A percentile compares a stretch with the other conserved stretches of the same genome.
phyloP scores from a whole-genome alignment of 1,140 invertebrate genomes.

The Mercenaria mercenaria region DNA sequence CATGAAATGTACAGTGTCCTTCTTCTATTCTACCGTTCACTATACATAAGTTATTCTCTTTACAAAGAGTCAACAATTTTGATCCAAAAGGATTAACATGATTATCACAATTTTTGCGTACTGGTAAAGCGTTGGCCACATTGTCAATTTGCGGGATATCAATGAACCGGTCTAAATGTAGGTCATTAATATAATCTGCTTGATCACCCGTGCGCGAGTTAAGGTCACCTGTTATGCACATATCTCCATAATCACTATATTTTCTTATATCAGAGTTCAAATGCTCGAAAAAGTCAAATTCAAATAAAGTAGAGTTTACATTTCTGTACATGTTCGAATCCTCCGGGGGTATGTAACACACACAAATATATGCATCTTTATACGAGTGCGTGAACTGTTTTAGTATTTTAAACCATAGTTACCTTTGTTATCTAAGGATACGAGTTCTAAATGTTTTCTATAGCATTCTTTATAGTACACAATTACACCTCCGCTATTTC shows the following conservation, averaged over 20 bases:
- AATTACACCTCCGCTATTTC: constrained; percentile 47
- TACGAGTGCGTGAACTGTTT: neutral
- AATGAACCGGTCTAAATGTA: constrained; percentile 22
- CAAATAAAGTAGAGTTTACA: neutral
- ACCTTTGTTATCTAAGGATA: neutral
- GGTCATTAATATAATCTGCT: neutral
- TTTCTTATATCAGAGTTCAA: neutral
- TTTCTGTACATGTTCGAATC: neutral
- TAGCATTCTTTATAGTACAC: constrained; percentile 11
- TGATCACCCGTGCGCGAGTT: neutral
- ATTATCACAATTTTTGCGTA: neutral
- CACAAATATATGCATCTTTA: constrained; percentile 2
- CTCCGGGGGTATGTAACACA: neutral
- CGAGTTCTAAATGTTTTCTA: neutral
- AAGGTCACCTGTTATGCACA: neutral
- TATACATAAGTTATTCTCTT: constrained; percentile 25
- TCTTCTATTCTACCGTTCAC: constrained; percentile 7
- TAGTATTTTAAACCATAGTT: neutral
- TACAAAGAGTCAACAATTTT: constrained; percentile 2
- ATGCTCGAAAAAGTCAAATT: constrained; percentile 27
- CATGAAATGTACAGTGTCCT: neutral
- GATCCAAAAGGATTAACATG: neutral
- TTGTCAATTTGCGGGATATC: neutral
- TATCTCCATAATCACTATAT: neutral
- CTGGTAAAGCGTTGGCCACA: neutral